These are phyloP conservation scores for Allenopithecus nigroviridis DNA, from an alignment of 2,797 vertebrate genomes.

Conservation along the genomic window DNA sequence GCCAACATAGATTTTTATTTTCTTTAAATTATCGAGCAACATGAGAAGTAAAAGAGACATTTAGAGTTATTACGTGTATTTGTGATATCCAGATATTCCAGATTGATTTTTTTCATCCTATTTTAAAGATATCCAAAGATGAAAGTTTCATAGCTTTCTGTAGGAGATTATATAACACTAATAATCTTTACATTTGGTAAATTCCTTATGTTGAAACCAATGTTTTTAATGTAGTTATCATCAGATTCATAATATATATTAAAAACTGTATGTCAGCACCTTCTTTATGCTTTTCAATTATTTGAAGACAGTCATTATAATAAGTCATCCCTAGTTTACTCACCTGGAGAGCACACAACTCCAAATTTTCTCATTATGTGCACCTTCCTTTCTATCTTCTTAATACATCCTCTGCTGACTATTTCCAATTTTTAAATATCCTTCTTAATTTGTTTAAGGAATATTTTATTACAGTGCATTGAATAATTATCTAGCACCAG, in stretches of 20 bases:
- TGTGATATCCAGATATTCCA: neutral
- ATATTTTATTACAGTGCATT: neutral
- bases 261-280: conserved; percentile 2
- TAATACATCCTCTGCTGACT: conserved; percentile 28
- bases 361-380: conserved; percentile 33
- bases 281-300: conserved; percentile 19
- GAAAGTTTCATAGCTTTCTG: neutral
- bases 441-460: conserved; percentile 22
- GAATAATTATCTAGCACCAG: conserved; percentile 4
- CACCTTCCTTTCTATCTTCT: conserved; percentile 28
- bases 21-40: conserved; percentile 5
- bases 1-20: neutral
- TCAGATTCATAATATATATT: neutral
- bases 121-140: neutral
- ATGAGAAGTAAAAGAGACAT: neutral
- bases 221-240: conserved; percentile 15
- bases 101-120: neutral
- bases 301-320: conserved; percentile 3
- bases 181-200: neutral
- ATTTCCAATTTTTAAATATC: conserved; percentile 10
- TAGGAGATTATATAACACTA: neutral
- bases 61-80: neutral
- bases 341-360: conserved; percentile 13
- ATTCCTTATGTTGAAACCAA: neutral
- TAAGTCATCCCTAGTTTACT: neutral